These are phyloP conservation scores for Coturnix japonica DNA, from an alignment of 2,113 vertebrate species.

Conservation along the genomic window DNA sequence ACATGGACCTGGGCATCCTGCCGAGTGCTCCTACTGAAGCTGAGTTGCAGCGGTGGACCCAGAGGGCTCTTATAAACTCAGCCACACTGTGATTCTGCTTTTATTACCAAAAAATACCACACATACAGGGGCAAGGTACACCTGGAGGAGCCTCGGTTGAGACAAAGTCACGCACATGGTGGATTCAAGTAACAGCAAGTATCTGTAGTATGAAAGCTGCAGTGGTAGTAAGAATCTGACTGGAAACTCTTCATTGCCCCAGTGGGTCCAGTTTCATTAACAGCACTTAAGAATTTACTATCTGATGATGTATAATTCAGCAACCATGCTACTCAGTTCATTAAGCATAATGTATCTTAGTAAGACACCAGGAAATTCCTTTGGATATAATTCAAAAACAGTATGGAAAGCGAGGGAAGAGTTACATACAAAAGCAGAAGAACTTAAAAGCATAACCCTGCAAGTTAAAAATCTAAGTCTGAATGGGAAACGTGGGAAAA, in stretches of 20 bases:
- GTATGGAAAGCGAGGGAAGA: background rate
- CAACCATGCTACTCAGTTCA: background rate
- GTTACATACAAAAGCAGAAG: background rate
- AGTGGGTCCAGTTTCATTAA: background rate
- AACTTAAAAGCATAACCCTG: background rate
- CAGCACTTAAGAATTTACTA: background rate
- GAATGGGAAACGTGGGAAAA: background rate
- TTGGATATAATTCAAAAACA: background rate
- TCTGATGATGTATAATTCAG: background rate
- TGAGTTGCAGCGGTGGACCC: background rate
- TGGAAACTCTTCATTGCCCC: background rate
- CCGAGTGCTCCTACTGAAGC: background rate
- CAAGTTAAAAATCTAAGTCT: background rate
- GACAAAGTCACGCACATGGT: background rate
- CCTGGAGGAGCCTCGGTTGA: background rate
- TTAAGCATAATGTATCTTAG: background rate
- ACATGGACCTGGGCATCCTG: background rate
- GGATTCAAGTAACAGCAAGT: background rate
- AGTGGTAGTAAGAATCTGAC: background rate
- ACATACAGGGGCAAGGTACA: background rate
- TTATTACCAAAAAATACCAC: slow-evolving; percentile 1
- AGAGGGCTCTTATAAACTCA: background rate
- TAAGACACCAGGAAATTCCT: background rate
- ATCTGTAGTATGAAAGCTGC: background rate
- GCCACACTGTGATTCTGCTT: background rate